Base-by-base conservation (phyloP, 2,797 vertebrate species). In the Mormyrus hasselquistii region DNA sequence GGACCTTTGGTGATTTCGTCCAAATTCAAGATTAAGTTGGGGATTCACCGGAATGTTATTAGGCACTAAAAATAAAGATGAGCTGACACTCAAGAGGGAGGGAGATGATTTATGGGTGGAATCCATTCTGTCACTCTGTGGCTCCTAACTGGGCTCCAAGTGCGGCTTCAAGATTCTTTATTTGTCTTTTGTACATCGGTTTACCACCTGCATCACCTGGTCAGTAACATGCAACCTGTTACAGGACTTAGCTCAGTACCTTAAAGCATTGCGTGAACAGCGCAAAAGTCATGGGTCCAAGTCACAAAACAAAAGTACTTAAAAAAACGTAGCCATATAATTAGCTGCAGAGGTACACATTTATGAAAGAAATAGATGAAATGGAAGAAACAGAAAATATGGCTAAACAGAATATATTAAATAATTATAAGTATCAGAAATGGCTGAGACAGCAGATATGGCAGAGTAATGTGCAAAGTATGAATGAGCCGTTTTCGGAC, bases 81-180 rank as follows among this genome's bases (percentile, higher is more conserved):
- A 90, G 88, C 90, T 90, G 90, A 91, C 88, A 93, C 92, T 93
- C 82, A 82, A 90, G 83, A 92, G 93, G 94, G 94, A 38, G 47
- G 82, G 90, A 91, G 57, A 59, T 59, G 91, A 34, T 73, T 73
- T 73, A 73, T 38, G 65, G 29, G 29, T 34, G 4, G 53, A 90
- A 88, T 90, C 93, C 93, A 73, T 50, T 90, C 92, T 89, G 88
- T n/a, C 79, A 25, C 25, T 53, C 29, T 73, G 25, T 14, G 29
- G 49, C 19, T 16, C 82, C 59, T 22, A 14, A 34, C 65, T 44
- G 38, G 38, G 19, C 38, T 79, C 38, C 16, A 16, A 8, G 57
- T 41, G 83, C 0, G 2, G 16, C 44, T 53, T 29, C 62, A 65
- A 69, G 25, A 69, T 12, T 69, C 12, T 69, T 69, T 73, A 14